A percentile compares a stretch with the other conserved stretches of the same genome.
Evolutionary conservation across 2,797 vertebrate genomes (phyloP).

Genomic region (Remorina albescens): DNA sequence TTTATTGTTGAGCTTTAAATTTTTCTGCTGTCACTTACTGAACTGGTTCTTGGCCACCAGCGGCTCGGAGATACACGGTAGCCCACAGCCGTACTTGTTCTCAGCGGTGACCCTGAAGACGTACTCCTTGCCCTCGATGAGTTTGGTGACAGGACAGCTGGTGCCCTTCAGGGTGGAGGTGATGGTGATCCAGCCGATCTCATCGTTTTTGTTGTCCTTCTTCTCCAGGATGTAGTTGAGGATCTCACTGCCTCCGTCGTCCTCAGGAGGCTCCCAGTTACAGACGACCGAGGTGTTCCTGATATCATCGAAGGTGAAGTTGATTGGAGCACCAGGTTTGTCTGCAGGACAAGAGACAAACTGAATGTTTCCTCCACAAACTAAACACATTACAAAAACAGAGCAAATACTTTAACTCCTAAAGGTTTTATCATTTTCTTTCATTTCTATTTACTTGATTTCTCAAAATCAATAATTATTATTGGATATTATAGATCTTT

Average conservation of each 20-base stretch:
- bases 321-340: conserved; percentile 91
- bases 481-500: too few relatives aligned
- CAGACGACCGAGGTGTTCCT: conserved; percentile 92
- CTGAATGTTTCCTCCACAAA: too few relatives aligned
- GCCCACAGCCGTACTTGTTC: conserved; percentile 93
- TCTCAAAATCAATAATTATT: too few relatives aligned
- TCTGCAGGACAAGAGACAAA: conserved; percentile 80
- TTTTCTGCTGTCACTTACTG: conserved; percentile 81
- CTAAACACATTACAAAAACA: too few relatives aligned
- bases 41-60: conserved; percentile 96
- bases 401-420: too few relatives aligned
- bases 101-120: conserved; percentile 95
- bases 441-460: too few relatives aligned
- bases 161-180: conserved; percentile 92
- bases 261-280: conserved; percentile 95
- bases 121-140: conserved; percentile 98
- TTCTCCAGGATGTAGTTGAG: conserved; percentile 97
- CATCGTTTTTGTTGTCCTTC: conserved; percentile 95
- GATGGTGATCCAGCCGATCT: conserved; percentile 92
- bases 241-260: conserved; percentile 97
- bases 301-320: conserved; percentile 93
- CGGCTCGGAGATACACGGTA: conserved; percentile 90
- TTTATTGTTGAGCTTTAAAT: too few relatives aligned
- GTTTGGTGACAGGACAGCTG: conserved; percentile 90
- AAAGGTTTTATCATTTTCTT: too few relatives aligned